phyloP scores from a whole-genome alignment of 2,888 invertebrate genomes.

The Heliconius sara region DNA sequence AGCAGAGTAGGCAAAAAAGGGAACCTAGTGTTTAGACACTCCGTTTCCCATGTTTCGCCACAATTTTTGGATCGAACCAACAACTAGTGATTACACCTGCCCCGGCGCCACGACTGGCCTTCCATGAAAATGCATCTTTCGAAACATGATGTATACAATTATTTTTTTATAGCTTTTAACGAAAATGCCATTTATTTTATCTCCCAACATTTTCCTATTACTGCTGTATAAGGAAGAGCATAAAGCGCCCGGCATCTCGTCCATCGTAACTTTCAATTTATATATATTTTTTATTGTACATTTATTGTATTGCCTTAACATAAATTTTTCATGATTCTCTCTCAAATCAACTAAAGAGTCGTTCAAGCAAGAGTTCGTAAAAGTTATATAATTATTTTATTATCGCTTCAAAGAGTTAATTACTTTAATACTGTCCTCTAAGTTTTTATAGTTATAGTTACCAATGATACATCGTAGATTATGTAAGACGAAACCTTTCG shows the following conservation, averaged over 20 bases:
- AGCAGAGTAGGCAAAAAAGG: no score
- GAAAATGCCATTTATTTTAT: constrained; percentile 24
- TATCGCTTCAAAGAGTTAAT: background rate
- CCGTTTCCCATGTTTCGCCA: no score
- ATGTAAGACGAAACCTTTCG: constrained; percentile 33
- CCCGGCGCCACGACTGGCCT: no score
- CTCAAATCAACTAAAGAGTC: constrained; percentile 13
- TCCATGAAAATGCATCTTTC: no score
- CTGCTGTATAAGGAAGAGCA: constrained; percentile 25
- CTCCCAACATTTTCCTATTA: constrained; percentile 31
- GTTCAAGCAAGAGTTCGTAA: constrained; percentile 12
- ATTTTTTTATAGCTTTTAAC: background rate
- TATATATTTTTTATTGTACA: constrained; percentile 37
- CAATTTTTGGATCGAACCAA: no score
- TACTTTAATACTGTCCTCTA: background rate
- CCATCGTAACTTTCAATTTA: constrained; percentile 41
- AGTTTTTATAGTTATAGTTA: constrained; percentile 7
- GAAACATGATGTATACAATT: background rate
- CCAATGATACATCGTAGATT: background rate
- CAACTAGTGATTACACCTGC: no score
- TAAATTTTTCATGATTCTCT: constrained; percentile 37
- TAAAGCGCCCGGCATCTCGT: constrained; percentile 35
- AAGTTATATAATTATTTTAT: constrained; percentile 20
- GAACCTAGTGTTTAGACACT: no score
- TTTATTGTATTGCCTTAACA: constrained; percentile 34